Evolutionary conservation across 35 echinoderm and acorn worm species (phyloP).

Genomic region (Ptychodera flava): DNA sequence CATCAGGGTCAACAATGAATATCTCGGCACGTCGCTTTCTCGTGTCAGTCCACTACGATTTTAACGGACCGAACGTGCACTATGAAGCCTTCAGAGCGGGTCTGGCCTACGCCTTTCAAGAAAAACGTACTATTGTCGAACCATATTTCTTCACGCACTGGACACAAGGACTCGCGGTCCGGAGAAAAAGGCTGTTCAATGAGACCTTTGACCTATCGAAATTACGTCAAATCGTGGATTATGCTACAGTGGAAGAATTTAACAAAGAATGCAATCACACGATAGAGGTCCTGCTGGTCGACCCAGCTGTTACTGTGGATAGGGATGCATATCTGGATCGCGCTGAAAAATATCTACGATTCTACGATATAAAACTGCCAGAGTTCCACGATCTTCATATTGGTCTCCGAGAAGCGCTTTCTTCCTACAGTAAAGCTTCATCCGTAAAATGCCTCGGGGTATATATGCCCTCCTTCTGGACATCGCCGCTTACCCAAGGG

Average conservation of each 20-base stretch:
- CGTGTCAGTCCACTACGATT: neutral
- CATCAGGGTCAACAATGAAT: no score
- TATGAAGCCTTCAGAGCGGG: neutral
- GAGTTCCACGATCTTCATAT: neutral
- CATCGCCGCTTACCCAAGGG: neutral
- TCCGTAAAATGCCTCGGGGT: neutral
- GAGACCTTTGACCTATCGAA: neutral
- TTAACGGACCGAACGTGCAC: neutral
- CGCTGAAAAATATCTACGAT: neutral
- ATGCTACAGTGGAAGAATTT: neutral
- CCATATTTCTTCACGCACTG: neutral
- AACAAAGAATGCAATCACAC: neutral
- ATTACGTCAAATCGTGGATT: neutral
- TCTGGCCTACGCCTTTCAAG: neutral
- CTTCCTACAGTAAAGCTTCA: neutral
- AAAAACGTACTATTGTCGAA: neutral
- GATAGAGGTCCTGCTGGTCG: neutral
- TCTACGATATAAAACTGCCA: neutral
- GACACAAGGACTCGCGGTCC: neutral
- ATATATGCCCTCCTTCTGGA: neutral
- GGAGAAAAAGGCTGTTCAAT: neutral
- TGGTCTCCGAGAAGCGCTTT: neutral
- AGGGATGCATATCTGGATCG: neutral
- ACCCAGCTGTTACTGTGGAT: neutral
- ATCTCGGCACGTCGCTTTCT: neutral